These are phyloP conservation scores for Thereva unica DNA, from an alignment of 2,888 invertebrate species.

Conservation along the genomic window DNA sequence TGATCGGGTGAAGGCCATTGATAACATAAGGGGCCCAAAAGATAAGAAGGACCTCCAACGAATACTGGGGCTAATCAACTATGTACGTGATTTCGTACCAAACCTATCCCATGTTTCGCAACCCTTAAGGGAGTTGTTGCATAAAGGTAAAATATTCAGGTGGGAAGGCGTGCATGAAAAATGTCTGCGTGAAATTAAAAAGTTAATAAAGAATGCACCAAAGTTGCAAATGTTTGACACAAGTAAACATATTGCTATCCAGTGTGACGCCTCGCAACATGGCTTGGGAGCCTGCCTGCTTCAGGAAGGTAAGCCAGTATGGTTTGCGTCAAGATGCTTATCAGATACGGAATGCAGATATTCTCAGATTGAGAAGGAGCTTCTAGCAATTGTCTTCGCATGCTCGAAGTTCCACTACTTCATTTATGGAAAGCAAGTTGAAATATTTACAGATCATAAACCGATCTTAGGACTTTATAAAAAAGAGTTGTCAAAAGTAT, in stretches of 20 bases:
- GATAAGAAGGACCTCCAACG: slow-evolving; percentile 42
- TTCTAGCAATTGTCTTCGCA: slow-evolving; percentile 42
- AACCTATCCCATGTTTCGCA: slow-evolving; percentile 39
- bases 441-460: slow-evolving; percentile 41
- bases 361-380: slow-evolving; percentile 38
- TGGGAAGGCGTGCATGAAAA: slow-evolving; percentile 41
- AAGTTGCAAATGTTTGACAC: slow-evolving; percentile 37
- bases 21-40: no score
- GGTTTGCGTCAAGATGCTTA: slow-evolving; percentile 36
- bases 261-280: slow-evolving; percentile 38
- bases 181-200: slow-evolving; percentile 37
- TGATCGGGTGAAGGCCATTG: no score
- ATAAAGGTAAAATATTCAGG: slow-evolving; percentile 39
- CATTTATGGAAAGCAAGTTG: slow-evolving; percentile 43
- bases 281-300: slow-evolving; percentile 42
- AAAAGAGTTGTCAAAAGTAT: slow-evolving; percentile 41
- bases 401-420: slow-evolving; percentile 44
- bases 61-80: slow-evolving; percentile 44
- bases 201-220: slow-evolving; percentile 35
- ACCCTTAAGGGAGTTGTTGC: slow-evolving; percentile 41
- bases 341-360: slow-evolving; percentile 40
- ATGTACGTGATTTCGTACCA: slow-evolving; percentile 42
- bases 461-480: slow-evolving; percentile 37
- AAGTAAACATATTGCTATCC: slow-evolving; percentile 38
- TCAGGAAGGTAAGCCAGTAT: slow-evolving; percentile 41